Evolutionary conservation across 2,888 invertebrate species (phyloP).

Genomic region (Tanypteryx hageni): DNA sequence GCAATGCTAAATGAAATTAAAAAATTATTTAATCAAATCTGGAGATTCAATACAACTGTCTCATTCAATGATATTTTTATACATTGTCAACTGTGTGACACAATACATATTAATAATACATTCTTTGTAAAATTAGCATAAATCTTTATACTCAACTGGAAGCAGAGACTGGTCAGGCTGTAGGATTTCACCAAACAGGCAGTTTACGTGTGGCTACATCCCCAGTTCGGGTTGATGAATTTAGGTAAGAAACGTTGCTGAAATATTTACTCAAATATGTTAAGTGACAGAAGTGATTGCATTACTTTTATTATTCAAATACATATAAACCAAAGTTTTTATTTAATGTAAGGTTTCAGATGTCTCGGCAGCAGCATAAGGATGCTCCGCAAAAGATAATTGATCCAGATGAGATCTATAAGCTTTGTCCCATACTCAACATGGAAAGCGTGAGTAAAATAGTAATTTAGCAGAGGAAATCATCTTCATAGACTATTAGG

Average conservation of each 20-base stretch:
- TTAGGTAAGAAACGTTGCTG: slow-evolving; percentile 70
- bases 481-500: not conserved
- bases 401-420: slow-evolving; percentile 72
- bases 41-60: no score
- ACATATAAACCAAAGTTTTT: not conserved
- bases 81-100: no score
- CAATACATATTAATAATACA: no score
- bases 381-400: slow-evolving; percentile 72
- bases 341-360: slow-evolving; percentile 71
- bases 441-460: slow-evolving; percentile 71
- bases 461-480: not conserved
- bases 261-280: not conserved
- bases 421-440: slow-evolving; percentile 73
- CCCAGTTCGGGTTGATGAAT: slow-evolving; percentile 73
- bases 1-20: no score
- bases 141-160: slow-evolving; percentile 73
- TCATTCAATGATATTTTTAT: not conserved
- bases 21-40: no score
- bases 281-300: not conserved
- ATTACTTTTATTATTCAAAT: not conserved
- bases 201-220: slow-evolving; percentile 74
- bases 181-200: slow-evolving; percentile 74
- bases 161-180: slow-evolving; percentile 74
- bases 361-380: slow-evolving; percentile 73
- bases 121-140: slow-evolving; percentile 71